Percentiles rank a stretch among this genome's conserved stretches.
These are phyloP conservation scores for Mormyrus iriodes DNA, from an alignment of 2,113 vertebrate genomes.

Conservation along the genomic window DNA sequence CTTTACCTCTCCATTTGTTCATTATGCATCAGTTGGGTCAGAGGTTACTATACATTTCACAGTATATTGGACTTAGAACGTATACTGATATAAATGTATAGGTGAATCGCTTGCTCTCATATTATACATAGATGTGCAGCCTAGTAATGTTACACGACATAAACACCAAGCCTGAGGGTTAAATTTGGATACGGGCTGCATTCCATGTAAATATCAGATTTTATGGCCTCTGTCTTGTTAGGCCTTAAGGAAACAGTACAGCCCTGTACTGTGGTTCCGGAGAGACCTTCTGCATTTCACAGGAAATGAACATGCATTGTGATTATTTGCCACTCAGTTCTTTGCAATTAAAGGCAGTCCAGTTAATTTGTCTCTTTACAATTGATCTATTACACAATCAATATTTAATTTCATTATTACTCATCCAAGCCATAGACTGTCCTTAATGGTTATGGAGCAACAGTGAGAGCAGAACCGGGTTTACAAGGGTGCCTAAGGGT, in stretches of 20 bases:
- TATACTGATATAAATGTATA: not conserved
- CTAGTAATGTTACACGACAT: not conserved
- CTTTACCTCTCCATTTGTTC: not conserved
- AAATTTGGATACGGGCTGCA: not conserved
- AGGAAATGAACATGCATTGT: not conserved
- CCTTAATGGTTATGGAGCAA: not conserved
- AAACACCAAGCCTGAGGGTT: not conserved
- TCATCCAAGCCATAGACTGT: not conserved
- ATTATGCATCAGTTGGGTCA: not conserved
- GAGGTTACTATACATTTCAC: not conserved
- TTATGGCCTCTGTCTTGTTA: not conserved
- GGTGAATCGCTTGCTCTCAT: not conserved
- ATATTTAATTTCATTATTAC: slow-evolving; percentile 38
- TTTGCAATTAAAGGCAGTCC: not conserved
- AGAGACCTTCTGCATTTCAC: not conserved
- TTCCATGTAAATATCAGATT: not conserved
- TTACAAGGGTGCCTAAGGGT: not conserved
- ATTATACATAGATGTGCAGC: not conserved
- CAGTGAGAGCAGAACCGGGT: not conserved
- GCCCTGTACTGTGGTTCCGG: not conserved
- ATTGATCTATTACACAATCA: slow-evolving; percentile 27
- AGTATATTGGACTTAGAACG: not conserved
- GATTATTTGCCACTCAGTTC: not conserved
- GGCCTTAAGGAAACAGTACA: not conserved
- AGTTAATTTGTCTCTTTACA: slow-evolving; percentile 9